Evolutionary conservation across 2,797 vertebrate genomes (phyloP), one percentile per base, ranked within the genome.

Genomic region (Gila robusta): DNA sequence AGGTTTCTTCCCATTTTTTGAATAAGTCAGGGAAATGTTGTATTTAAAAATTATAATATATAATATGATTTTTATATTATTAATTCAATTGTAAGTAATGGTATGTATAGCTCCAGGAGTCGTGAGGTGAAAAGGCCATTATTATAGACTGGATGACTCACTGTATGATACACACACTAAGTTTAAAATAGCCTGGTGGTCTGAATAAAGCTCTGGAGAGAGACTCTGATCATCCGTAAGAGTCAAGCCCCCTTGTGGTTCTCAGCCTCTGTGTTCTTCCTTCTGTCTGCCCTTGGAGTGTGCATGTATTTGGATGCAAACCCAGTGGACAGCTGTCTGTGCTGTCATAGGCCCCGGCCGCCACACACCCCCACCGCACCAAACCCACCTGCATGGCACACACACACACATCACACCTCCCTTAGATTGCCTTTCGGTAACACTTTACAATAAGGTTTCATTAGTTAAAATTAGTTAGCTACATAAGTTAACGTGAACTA

Each of bases 231-330:
- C 37, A 74, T 81, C 86, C n/a, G 21, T 87, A 81, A 87, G 86
- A 84, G 74, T 79, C 28, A 59, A 67, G 79, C 56, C 80, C 52
- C 49, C 81, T 76, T 74, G 44, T 35, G 44, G 59, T 54, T 77
- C 77, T 82, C 35, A 79, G 79, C 81, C 78, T 79, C 37, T 87
- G 54, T 85, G 41, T 59, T 81, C 52, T 87, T 56, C 62, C 83
- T 73, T 37, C 79, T 87, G 66, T 89, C 69, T 88, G 84, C 82
- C 72, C 80, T 81, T 87, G 72, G 64, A 83, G 77, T 88, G 67
- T 89, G 88, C 87, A 91, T 91, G 89, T 74, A 67, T 87, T 87
- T 88, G 85, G 87, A 89, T 86, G 67, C 32, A 79, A 87, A 81
- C 88, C 85, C 44, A 41, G 70, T 76, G 78, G 72, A 89, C 69